Evolutionary conservation across 37 sponge, comb jelly and placozoan species (phyloP), one percentile per base, ranked within the genome.

Genomic region (Theonella swinhoei): DNA sequence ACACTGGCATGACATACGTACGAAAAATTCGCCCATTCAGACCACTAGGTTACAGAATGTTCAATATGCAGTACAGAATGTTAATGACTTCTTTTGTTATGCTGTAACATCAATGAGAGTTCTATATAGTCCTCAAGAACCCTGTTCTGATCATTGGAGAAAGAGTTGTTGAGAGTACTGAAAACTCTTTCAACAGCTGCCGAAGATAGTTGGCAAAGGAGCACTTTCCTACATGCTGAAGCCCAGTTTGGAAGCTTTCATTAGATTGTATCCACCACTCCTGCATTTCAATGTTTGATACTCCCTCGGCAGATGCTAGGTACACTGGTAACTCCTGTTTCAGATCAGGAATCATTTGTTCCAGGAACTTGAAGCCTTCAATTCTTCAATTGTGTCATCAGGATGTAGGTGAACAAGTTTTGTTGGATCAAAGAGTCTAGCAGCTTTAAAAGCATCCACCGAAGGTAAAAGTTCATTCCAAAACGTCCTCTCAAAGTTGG

Each of bases 141-240:
- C 23, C 61, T 59, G n/a, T 24, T 35, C 42, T 78, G 64, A 43
- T 78, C 35, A 25, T 58, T 37, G 8, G 9, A 29, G 39, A 78
- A 78, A 62, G 79, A 61, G 64, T 78, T 33, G 3, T 32, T 80
- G 28, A 80, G 69, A 41, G 47, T 42, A 32, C 61, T 43, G 54
- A 83, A 83, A 26, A 83, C 84, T 74, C 84, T 47, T 75, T 83
- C 84, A 34, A 75, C 68, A n/a, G 84, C 75, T 30, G 76, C 68
- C 37, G 84, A 83, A n/a, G 84, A 83, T 41, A 74, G 84, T 39
- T 83, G 76, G n/a, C 39, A 64, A 22, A 83, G 69, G 9, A 74
- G 42, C 3, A 75, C 47, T 58, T 60, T 74, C 40, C 24, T 75
- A 26, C 47, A 36, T 47, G 84, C 69, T 58, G 28, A 23, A 31